phyloP scores from a whole-genome alignment of 2,113 vertebrate species.

The Syngnathus typhle region DNA sequence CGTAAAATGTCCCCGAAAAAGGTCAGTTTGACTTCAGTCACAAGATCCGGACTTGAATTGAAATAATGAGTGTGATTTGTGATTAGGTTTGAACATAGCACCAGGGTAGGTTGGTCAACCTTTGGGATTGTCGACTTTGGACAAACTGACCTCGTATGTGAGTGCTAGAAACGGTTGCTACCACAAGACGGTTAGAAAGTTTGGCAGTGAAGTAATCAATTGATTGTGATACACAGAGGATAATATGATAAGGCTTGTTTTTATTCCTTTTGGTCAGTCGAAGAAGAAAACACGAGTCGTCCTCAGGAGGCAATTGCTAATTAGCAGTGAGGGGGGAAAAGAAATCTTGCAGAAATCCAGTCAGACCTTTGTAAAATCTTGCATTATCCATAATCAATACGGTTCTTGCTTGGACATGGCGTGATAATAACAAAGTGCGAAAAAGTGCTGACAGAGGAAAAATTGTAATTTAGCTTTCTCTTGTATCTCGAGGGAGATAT shows the following conservation, averaged over 20 bases:
- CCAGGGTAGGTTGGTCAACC: background rate
- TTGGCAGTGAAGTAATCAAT: conserved; percentile 52
- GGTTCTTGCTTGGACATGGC: background rate
- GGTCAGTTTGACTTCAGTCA: conserved; percentile 33
- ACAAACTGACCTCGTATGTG: conserved; percentile 44
- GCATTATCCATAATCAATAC: background rate
- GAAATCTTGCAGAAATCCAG: background rate
- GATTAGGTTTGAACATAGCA: conserved; percentile 22
- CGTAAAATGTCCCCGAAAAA: conserved; percentile 33
- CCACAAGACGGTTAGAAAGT: conserved; percentile 54
- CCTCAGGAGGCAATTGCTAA: background rate
- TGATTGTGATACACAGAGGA: conserved; percentile 17
- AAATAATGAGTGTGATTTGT: conserved; percentile 11
- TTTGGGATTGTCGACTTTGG: background rate
- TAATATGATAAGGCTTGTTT: background rate
- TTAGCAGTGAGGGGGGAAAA: background rate
- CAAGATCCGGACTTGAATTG: conserved; percentile 2
- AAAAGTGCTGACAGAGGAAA: background rate
- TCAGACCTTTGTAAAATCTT: background rate
- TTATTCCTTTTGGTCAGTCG: background rate
- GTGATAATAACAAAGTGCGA: background rate
- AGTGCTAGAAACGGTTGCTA: conserved; percentile 50
- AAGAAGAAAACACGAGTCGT: background rate
- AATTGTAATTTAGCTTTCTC: background rate
- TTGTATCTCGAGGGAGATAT: background rate